Base-by-base conservation (phyloP, 2,797 vertebrate species). In the Myotis myotis region DNA sequence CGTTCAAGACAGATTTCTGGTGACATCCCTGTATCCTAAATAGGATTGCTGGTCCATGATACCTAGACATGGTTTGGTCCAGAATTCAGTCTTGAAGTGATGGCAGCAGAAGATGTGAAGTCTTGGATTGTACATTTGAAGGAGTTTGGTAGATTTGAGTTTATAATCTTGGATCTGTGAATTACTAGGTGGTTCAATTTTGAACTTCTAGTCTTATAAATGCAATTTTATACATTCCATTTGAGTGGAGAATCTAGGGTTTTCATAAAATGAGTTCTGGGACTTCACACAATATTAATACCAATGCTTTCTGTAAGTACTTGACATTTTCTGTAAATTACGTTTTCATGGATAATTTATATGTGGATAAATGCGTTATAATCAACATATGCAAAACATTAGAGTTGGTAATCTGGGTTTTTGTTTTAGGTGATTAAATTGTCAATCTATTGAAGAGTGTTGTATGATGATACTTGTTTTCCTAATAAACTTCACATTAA, bases 351-450 rank as follows among this genome's bases (percentile, higher is more conserved):
- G 28, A 49, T 91, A 41, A 41, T 84, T 55, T 44, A 12, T 83
- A 41, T 74, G 49, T 95, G 38, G 22, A 36, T 47, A 84, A 92
- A 49, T 60, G 22, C 2, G 5, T 86, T 70, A 25, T 41, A 83
- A 47, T 92, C 33, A 83, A 49, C 12, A 36, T 23, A 2, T 62
- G 8, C 1, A 66, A 36, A 83, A 74, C 8, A 33, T 84, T 76
- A 20, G 9, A n/a, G 17, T 57, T 89, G 36, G 47, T 89, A 64
- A 53, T n/a, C 6, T 3, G 6, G 8, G 1, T 87, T 41, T 49
- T 86, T 94, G 13, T 86, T 89, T 91, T 91, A 89, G 60, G 76
- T 95, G 81, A 85, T 64, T 76, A 55, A 95, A 89, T 93, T 91
- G 16, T 76, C 81, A 57, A 1, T 57, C 57, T 78, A 30, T 41